A percentile compares a stretch with the other conserved stretches of the same genome.
Evolutionary conservation across 2,888 invertebrate species (phyloP).

Genomic region (Bedellia somnulentella): DNA sequence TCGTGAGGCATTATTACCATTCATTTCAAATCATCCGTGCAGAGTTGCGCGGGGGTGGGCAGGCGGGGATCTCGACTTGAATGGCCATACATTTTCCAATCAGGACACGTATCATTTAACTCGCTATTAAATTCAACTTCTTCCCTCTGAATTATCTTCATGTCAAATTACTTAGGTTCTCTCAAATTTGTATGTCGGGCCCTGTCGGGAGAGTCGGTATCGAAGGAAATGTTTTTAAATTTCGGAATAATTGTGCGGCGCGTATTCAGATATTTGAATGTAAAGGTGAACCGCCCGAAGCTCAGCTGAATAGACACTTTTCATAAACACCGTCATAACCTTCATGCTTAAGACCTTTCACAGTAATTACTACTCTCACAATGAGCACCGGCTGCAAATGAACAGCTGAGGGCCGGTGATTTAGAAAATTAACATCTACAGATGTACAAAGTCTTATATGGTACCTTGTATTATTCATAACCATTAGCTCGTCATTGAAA

Average conservation of each 20-base stretch:
- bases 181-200: slow-evolving; percentile 17
- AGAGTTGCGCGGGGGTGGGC: slow-evolving; percentile 25
- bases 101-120: slow-evolving; percentile 61
- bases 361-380: slow-evolving; percentile 38
- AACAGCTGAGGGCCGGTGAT: slow-evolving; percentile 33
- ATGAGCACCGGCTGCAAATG: slow-evolving; percentile 18
- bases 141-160: slow-evolving; percentile 56
- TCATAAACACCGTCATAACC: slow-evolving; percentile 58
- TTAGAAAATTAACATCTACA: slow-evolving; percentile 51
- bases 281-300: slow-evolving; percentile 28
- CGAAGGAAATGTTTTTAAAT: slow-evolving; percentile 6
- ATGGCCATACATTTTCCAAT: slow-evolving; percentile 62
- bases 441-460: too few relatives aligned
- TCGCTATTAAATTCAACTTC: slow-evolving; percentile 60
- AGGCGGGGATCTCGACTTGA: slow-evolving; percentile 46
- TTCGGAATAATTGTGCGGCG: slow-evolving; percentile 43
- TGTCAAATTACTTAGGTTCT: slow-evolving; percentile 34
- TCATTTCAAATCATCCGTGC: slow-evolving; percentile 59
- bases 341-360: slow-evolving; percentile 57
- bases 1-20: slow-evolving; percentile 57
- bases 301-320: slow-evolving; percentile 47
- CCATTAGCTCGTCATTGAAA: too few relatives aligned
- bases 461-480: too few relatives aligned
- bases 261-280: slow-evolving; percentile 35
- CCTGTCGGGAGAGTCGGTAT: slow-evolving; percentile 1